Percentiles rank a stretch among this genome's conserved stretches.
Conservation (phyloP, 1,140 invertebrate species). For the Trichonephila clavata region DNA sequence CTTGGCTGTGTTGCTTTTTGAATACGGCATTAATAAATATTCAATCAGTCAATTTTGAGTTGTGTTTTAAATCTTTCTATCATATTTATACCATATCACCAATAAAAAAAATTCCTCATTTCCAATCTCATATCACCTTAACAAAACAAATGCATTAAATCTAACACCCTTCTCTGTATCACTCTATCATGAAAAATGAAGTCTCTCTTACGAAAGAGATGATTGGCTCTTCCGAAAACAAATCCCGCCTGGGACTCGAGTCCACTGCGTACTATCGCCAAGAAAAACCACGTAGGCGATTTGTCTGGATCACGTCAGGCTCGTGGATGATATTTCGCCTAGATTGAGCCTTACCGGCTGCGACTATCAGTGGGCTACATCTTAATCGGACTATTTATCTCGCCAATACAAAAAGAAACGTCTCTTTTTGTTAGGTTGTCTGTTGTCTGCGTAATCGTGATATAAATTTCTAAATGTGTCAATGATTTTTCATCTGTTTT, state of each 20-base stretch:
- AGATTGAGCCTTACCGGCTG: constrained; percentile 3
- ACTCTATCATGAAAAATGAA: neutral
- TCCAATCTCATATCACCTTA: too few relatives aligned
- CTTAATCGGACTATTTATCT: constrained; percentile 27
- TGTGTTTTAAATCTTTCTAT: neutral
- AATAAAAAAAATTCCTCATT: neutral
- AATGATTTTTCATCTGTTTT: neutral
- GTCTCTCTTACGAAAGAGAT: neutral
- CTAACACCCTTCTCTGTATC: neutral
- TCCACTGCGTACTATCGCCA: neutral
- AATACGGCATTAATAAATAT: too few relatives aligned
- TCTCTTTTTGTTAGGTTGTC: neutral
- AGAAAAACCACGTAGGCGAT: constrained; percentile 29
- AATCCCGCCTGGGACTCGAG: neutral
- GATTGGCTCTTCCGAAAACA: neutral
- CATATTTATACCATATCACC: neutral
- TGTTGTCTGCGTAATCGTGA: neutral
- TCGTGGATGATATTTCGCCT: neutral
- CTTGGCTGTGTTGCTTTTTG: too few relatives aligned
- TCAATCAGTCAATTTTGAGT: too few relatives aligned
- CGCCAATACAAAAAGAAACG: neutral
- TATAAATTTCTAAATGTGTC: neutral
- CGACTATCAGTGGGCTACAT: neutral
- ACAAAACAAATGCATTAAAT: neutral
- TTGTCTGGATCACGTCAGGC: constrained; percentile 12